Evolutionary conservation across 2,888 invertebrate species (phyloP), one percentile per base, ranked within the genome.

Genomic region (Caenorhabditis sulstoni): DNA sequence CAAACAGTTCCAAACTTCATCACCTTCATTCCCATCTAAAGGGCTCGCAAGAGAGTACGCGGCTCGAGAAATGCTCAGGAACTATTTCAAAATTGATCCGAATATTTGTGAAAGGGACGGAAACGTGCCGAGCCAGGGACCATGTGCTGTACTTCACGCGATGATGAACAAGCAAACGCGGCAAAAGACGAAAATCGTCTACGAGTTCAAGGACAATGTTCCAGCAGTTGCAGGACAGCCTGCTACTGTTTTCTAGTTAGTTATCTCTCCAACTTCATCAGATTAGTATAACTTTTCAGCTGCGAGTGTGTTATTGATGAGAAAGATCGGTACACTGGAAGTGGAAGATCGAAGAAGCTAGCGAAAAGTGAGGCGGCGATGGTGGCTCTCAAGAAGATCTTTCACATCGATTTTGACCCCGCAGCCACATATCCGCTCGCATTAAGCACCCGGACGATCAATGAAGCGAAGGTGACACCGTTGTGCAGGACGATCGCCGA

Each of bases 331-430:
- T 84, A 65, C 70, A 58, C 78, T 20, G 85, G 82, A 14, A 52
- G 14, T 22, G 85, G 83, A 9, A 47, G 53, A 44, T 81, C 82
- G 16, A 85, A 84, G 47, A 84, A 83, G 39, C 49, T 70, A n/a
- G 85, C 85, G 3, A 85, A 85, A 53, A 81, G 82, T 50, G 58
- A 64, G 1, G 81, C 82, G 1, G 85, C 85, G 8, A 37, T 65
- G 29, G 14, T 62, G 3, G 85, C 84, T 4, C 67, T 85, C 23
- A 81, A 78, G 16, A 73, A 58, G 52, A 61, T 83, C 0, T 81
- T 84, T 70, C 52, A 67, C 5, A 61, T 66, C 16, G 78, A 78
- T 44, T 78, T 23, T 29, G 62, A 78, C 47, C 68, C 79, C 14
- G n/a, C 49, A 0, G 23, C n/a, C 5, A n/a, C 20, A 2, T 64